A percentile compares a stretch with the other conserved stretches of the same genome.
Conservation (phyloP, 1,140 invertebrate genomes). For the Aphelinus atriplicis region DNA sequence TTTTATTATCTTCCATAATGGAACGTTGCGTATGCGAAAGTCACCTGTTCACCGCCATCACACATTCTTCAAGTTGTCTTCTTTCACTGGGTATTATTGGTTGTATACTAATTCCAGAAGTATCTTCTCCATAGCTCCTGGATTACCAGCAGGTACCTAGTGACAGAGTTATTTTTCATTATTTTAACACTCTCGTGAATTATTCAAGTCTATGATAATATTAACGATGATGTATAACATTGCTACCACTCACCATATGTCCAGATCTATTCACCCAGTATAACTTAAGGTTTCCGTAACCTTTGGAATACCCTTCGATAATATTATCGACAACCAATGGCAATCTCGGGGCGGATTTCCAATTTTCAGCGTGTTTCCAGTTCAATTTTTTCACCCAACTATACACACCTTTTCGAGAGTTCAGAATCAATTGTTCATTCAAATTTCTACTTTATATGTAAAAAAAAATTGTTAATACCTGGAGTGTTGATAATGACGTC, state of each 20-base stretch:
- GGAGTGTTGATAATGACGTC: constrained; percentile 79
- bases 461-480: constrained; percentile 58
- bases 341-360: constrained; percentile 63
- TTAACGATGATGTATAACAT: background rate
- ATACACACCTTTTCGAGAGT: constrained; percentile 52
- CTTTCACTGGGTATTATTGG: no score
- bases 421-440: constrained; percentile 61
- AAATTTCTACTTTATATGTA: background rate
- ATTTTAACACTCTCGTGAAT: constrained; percentile 27
- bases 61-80: no score
- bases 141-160: constrained; percentile 73
- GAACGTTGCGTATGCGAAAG: no score
- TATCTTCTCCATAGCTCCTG: constrained; percentile 66
- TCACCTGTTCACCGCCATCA: no score
- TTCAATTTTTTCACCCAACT: constrained; percentile 77
- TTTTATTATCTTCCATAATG: no score
- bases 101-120: constrained; percentile 44
- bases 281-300: constrained; percentile 74
- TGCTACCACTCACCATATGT: constrained; percentile 75
- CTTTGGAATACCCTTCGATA: constrained; percentile 76
- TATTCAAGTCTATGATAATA: constrained; percentile 2
- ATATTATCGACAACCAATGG: constrained; percentile 69
- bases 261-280: constrained; percentile 80
- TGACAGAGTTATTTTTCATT: background rate
- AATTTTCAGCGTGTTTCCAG: constrained; percentile 70